A percentile compares a stretch with the other conserved stretches of the same genome.
These are phyloP conservation scores for Chiloscyllium plagiosum DNA, from an alignment of 2,113 vertebrate species.

Conservation along the genomic window DNA sequence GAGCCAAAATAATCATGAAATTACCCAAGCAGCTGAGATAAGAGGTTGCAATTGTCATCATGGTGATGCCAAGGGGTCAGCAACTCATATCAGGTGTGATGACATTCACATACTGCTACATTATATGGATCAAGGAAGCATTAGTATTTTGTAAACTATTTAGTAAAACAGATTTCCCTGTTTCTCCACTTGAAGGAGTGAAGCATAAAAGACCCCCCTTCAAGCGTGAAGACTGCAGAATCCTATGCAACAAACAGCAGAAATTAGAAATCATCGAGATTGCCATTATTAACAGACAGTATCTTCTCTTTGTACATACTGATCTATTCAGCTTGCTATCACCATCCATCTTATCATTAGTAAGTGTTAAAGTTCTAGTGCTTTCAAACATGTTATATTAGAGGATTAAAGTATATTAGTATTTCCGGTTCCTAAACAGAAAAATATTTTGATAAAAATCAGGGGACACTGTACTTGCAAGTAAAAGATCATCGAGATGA, in stretches of 20 bases:
- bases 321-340: too few species aligned
- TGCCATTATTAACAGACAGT: too few species aligned
- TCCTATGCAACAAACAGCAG: too few species aligned
- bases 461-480: too few species aligned
- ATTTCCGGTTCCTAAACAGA: background rate
- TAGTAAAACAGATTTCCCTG: too few species aligned
- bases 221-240: too few species aligned
- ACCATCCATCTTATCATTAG: background rate
- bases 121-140: background rate
- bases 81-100: background rate
- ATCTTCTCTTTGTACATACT: too few species aligned
- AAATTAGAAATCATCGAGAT: too few species aligned
- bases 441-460: background rate
- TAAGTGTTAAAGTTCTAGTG: background rate
- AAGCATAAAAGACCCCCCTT: too few species aligned
- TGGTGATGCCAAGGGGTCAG: background rate
- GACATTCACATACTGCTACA: background rate
- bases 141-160: too few species aligned
- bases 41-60: background rate
- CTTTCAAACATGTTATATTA: background rate
- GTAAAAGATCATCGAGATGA: too few species aligned
- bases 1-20: background rate
- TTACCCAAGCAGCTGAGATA: background rate
- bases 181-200: too few species aligned
- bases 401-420: background rate